phyloP scores from a whole-genome alignment of 2,113 vertebrate genomes.

The Vanacampus margaritifer region DNA sequence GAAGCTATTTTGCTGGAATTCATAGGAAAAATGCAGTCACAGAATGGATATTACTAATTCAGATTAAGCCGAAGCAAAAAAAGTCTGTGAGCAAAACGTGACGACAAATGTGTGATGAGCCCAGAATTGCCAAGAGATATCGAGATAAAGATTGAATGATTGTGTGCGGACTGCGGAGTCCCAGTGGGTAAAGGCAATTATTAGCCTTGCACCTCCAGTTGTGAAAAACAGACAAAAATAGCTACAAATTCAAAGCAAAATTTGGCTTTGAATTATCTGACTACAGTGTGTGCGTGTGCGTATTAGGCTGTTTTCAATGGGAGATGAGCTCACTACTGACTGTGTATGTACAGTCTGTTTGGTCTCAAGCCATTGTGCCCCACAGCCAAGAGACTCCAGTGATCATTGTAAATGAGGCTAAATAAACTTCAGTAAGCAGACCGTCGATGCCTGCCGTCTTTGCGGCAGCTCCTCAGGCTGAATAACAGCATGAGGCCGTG shows the following conservation, averaged over 20 bases:
- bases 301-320: neutral
- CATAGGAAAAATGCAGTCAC: slow-evolving; percentile 16
- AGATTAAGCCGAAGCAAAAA: slow-evolving; percentile 19
- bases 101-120: neutral
- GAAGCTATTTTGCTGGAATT: slow-evolving; percentile 20
- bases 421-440: slow-evolving; percentile 42
- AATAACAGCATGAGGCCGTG: slow-evolving; percentile 37
- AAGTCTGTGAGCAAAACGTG: slow-evolving; percentile 13
- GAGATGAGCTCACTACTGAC: slow-evolving; percentile 8
- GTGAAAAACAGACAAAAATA: slow-evolving; percentile 41
- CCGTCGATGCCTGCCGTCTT: slow-evolving; percentile 17
- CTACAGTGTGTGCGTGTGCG: neutral
- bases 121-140: slow-evolving; percentile 7
- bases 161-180: slow-evolving; percentile 17
- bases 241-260: slow-evolving; percentile 8
- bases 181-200: slow-evolving; percentile 22
- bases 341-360: slow-evolving; percentile 28
- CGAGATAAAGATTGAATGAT: slow-evolving; percentile 25
- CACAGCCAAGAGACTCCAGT: slow-evolving; percentile 13
- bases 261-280: neutral
- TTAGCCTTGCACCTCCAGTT: slow-evolving; percentile 21
- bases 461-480: slow-evolving; percentile 29
- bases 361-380: slow-evolving; percentile 20
- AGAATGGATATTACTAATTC: slow-evolving; percentile 30
- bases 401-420: slow-evolving; percentile 40